Conservation (phyloP, 2,113 vertebrate genomes). For the Cinclus cinclus region DNA sequence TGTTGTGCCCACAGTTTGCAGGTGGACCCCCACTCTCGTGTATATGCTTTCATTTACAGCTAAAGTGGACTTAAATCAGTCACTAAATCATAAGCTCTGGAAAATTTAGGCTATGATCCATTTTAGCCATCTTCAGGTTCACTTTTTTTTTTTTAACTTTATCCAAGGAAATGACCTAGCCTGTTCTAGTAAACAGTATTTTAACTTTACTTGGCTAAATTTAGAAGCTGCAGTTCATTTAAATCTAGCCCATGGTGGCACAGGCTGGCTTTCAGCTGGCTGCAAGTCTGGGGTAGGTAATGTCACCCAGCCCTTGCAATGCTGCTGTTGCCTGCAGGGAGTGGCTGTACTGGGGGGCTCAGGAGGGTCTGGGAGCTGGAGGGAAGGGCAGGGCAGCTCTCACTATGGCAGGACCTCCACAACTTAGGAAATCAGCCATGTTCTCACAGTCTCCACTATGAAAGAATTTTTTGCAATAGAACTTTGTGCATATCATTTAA, state of each 20-base stretch:
- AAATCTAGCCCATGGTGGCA: background rate
- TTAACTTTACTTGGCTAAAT: background rate
- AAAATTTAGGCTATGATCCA: background rate
- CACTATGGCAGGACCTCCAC: background rate
- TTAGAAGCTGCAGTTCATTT: background rate
- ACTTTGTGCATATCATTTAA: background rate
- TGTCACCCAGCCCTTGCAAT: background rate
- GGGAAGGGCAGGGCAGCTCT: background rate
- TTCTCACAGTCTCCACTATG: background rate
- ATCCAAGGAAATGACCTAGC: background rate
- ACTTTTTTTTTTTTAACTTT: background rate
- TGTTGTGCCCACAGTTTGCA: background rate
- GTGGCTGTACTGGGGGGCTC: background rate
- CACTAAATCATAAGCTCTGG: background rate
- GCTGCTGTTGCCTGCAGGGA: background rate
- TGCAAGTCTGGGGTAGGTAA: background rate
- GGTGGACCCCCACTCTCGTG: background rate
- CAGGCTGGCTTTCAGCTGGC: background rate
- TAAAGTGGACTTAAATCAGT: background rate
- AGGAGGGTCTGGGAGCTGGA: background rate
- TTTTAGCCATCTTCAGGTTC: background rate
- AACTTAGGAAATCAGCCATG: background rate
- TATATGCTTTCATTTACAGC: background rate
- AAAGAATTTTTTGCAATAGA: background rate
- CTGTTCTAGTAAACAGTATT: background rate